These are phyloP conservation scores for Drosophila nikananu DNA, from an alignment of 1,140 invertebrate species.

Conservation along the genomic window DNA sequence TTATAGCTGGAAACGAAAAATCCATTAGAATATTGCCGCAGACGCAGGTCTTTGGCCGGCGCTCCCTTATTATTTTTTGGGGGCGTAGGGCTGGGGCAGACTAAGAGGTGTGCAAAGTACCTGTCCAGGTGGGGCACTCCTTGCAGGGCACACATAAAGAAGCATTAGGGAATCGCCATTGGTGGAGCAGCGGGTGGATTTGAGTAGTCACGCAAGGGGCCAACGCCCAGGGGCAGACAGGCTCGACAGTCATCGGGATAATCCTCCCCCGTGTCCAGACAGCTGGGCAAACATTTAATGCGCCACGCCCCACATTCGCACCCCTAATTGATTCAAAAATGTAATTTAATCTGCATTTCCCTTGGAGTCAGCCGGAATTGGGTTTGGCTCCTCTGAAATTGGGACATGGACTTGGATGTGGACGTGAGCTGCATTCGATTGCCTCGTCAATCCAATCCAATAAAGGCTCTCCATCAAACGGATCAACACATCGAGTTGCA, in stretches of 20 bases:
- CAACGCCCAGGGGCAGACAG: constrained; percentile 46
- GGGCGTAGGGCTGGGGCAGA: constrained; percentile 15
- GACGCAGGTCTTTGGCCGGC: constrained; percentile 8
- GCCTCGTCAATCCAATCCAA: constrained; percentile 17
- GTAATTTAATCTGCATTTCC: constrained; percentile 66
- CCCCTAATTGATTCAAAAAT: constrained; percentile 71
- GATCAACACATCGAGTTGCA: constrained; percentile 25
- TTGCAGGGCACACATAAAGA: constrained; percentile 47
- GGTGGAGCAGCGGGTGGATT: constrained; percentile 10
- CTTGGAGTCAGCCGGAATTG: constrained; percentile 26
- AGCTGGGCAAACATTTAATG: constrained; percentile 57
- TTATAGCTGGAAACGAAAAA: constrained; percentile 44
- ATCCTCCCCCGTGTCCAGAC: constrained; percentile 29
- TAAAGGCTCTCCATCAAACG: constrained; percentile 13
- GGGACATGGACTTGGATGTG: constrained; percentile 1
- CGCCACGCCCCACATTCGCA: constrained; percentile 42
- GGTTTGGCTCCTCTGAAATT: constrained; percentile 30
- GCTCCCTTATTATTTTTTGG: background rate
- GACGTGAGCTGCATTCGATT: constrained; percentile 35
- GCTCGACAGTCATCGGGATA: constrained; percentile 29
- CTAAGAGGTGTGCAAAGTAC: constrained; percentile 28
- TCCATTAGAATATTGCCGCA: constrained; percentile 68
- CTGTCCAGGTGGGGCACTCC: constrained; percentile 10
- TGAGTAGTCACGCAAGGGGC: constrained; percentile 59
- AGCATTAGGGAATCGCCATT: constrained; percentile 49